Evolutionary conservation across 2,113 vertebrate species (phyloP), one percentile per base, ranked within the genome.

Genomic region (Perca flavescens): DNA sequence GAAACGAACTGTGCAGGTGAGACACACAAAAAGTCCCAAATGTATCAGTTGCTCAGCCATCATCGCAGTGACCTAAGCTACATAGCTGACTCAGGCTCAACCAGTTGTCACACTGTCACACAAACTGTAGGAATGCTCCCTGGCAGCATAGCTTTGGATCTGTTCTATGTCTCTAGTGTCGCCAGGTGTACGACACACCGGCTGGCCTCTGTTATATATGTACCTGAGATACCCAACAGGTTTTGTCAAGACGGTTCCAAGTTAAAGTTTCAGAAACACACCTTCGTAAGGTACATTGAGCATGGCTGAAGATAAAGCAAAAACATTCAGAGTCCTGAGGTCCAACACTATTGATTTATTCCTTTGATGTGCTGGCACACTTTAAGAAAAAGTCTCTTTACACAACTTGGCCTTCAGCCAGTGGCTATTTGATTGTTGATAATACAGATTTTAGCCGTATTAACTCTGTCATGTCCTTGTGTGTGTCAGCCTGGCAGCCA

Each of bases 1-100:
- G 97, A 77, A 96, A 95, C 0, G 94, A 94, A 47, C 91, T 99
- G 58, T 99, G 97, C 97, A 97, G 97, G 98, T 99, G 93, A 96
- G 80, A 62, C 60, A 43, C 64, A 10, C 73, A 22, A 5, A 19
- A 25, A 76, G 80, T 31, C 16, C 15, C 50, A 64, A 47, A 31
- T 17, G 22, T 79, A 61, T 64, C 17, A 0, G 36, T 56, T 15
- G 16, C 58, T 61, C 50, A 12, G 21, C 69, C 47, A 19, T 61
- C n/a, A 66, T 10, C 14, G 1, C 47, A n/a, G 58, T 69, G 86
- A 93, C 89, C 88, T 72, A 76, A 92, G 86, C 83, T 87, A 66
- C 88, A 91, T 88, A 84, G 73, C 64, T 89, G 69, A 83, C 77
- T 80, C 92, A 93, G 93, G 93, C 86, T 64, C 90, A 91, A 94